Conservation (phyloP, 2,797 vertebrate species). For the Melanotaenia parkinsoni region DNA sequence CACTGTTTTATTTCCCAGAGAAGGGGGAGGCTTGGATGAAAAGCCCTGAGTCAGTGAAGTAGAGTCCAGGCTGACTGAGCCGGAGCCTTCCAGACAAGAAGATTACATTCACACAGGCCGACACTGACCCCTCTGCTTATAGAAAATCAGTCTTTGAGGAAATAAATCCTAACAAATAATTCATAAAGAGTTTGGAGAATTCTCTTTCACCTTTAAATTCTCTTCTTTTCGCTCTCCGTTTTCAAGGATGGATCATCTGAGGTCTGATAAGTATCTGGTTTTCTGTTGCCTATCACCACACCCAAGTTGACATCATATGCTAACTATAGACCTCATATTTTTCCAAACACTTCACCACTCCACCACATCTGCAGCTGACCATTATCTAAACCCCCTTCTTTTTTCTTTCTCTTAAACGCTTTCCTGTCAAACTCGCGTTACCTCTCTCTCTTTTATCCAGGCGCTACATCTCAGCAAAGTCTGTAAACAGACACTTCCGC, state of each 20-base stretch:
- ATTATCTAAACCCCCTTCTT: slow-evolving; percentile 27
- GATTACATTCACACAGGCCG: slow-evolving; percentile 50
- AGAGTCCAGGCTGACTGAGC: slow-evolving; percentile 49
- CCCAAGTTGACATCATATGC: slow-evolving; percentile 56
- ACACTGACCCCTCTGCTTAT: slow-evolving; percentile 9
- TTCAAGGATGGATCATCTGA: slow-evolving; percentile 20
- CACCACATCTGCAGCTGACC: slow-evolving; percentile 36
- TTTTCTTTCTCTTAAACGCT: slow-evolving; percentile 37
- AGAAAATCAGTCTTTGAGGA: slow-evolving; percentile 39
- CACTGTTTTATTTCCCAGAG: slow-evolving; percentile 40
- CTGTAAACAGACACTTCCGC: slow-evolving; percentile 78
- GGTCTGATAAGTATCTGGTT: slow-evolving; percentile 24
- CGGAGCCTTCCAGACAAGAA: slow-evolving; percentile 21
- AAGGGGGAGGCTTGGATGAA: slow-evolving; percentile 21
- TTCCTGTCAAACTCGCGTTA: slow-evolving; percentile 30
- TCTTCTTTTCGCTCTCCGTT: neutral
- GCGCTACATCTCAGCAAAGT: slow-evolving; percentile 53
- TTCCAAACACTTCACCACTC: slow-evolving; percentile 13
- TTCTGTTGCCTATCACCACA: slow-evolving; percentile 44
- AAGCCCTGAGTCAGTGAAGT: slow-evolving; percentile 49
- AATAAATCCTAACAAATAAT: slow-evolving; percentile 22
- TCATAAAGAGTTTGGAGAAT: neutral
- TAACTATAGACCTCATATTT: slow-evolving; percentile 47
- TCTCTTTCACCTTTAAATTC: neutral
- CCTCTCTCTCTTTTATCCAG: slow-evolving; percentile 38